Evolutionary conservation across 2,888 invertebrate species (phyloP), one percentile per base, ranked within the genome.

Genomic region (Diploptera punctata): DNA sequence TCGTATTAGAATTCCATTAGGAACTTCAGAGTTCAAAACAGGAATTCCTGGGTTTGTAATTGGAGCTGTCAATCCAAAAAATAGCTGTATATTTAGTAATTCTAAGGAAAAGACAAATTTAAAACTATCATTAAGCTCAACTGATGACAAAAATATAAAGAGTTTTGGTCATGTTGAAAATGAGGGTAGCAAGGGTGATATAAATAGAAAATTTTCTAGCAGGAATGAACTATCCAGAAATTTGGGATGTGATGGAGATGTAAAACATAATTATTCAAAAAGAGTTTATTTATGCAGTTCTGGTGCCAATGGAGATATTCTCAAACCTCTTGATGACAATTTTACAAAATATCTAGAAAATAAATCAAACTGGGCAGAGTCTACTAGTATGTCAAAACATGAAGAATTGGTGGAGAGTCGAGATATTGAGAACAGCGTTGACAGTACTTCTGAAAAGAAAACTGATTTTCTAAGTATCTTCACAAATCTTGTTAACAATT

Each of bases 271-370:
- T n/a, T 13, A n/a, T n/a, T 4, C 47, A 47, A 47, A 7, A 47
- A n/a, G n/a, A 47, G 7, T n/a, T 47, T 47, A n/a, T 47, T 47
- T 47, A n/a, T n/a, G 47, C n/a, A 47, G 47, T 47, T 47, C 47
- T 10, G 47, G 47, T 13, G 47, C 47, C 4, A 47, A 47, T n/a
- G 47, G 47, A n/a, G 47, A 47, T n/a, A 47, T 47, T 47, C 47
- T 47, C 13, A 47, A 47, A 47, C 47, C 47, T 10, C 18, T 47
- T 10, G 47, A 47, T n/a, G 47, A 47, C 7, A 4, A 47, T 47
- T n/a, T 4, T 47, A 47, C n/a, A 13, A 47, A n/a, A n/a, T n/a
- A 7, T 13, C 47, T 47, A 13, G 47, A n/a, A n/a, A 47, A 47
- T n/a, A 47, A n/a, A 47, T n/a, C 47, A n/a, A 47, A 47, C 10